These are phyloP conservation scores for Shinisaurus crocodilurus DNA, from an alignment of 2,113 vertebrate species.

Conservation along the genomic window DNA sequence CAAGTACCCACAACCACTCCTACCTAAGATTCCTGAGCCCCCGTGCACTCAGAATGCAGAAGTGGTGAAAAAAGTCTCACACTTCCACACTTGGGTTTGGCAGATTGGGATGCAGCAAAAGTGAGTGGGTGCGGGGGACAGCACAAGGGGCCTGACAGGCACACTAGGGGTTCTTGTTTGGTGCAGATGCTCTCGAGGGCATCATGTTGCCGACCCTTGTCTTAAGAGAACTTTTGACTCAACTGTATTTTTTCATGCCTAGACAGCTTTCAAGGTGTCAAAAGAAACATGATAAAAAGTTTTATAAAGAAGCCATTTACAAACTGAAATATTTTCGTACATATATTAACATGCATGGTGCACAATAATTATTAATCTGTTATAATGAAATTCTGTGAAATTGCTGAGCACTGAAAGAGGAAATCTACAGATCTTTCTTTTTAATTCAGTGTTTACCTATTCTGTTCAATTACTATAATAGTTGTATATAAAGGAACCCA, in stretches of 20 bases:
- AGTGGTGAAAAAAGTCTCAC: no score
- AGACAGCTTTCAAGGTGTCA: not conserved
- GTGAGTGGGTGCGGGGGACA: no score
- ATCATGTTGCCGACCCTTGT: no score
- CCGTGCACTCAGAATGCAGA: no score
- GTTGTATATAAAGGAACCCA: not conserved
- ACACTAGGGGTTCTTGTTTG: no score
- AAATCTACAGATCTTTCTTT: constrained; percentile 25
- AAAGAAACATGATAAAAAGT: not conserved
- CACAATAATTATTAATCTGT: constrained; percentile 47
- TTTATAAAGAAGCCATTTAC: constrained; percentile 32
- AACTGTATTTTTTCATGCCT: not conserved
- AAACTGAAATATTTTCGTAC: constrained; percentile 34
- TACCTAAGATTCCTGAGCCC: no score
- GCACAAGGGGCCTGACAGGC: no score
- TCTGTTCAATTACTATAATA: constrained; percentile 24
- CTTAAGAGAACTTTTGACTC: no score
- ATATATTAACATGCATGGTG: not conserved
- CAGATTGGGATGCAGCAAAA: no score
- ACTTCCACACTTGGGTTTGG: no score
- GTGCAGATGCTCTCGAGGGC: no score
- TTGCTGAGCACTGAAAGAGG: not conserved
- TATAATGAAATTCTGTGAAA: not conserved
- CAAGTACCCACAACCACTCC: no score
- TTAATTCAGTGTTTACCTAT: constrained; percentile 22